Evolutionary conservation across 2,113 vertebrate genomes (phyloP), one percentile per base, ranked within the genome.

Genomic region (Melozone crissalis): DNA sequence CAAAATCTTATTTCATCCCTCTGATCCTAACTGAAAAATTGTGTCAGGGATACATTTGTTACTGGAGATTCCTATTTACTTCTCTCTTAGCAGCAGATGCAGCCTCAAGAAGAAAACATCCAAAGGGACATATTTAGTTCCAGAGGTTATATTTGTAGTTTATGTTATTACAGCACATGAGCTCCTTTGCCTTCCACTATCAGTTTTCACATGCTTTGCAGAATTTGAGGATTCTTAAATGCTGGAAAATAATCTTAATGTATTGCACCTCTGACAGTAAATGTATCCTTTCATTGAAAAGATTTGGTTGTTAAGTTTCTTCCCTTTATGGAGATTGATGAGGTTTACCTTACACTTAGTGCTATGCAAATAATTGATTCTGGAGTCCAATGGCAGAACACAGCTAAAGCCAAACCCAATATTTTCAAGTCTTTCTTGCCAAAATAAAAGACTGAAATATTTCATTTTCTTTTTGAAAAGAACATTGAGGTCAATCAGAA

Each of bases 291-390:
- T 88, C 85, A 75, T n/a, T 90, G 71, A 90, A 91, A 55, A 93
- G 75, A 35, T 75, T 35, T 74, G 67, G 63, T 83, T 61, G 30
- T 84, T 83, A 88, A n/a, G 17, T 68, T 94, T 85, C 72, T 88
- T 79, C 65, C 55, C 57, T 89, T 77, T 72, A 66, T 1, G 7
- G 71, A 95, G 87, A 79, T 87, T 82, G 58, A 92, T 79, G 92
- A 88, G 55, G 51, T 91, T 94, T 93, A 71, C 89, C 83, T 91
- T 92, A 81, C 47, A 68, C 73, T 84, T 96, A 68, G 12, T 57
- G 65, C 86, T 81, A 81, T 61, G 68, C 57, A 93, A 93, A 84
- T 93, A 95, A 92, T 41, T 78, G 79, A 77, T 87, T 95, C 90
- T 87, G 66, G 86, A 92, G 65, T 61, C 90, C 68, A 94, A 24